These are phyloP conservation scores for Gymnocypris eckloni DNA, from an alignment of 2,797 vertebrate genomes.

Conservation along the genomic window DNA sequence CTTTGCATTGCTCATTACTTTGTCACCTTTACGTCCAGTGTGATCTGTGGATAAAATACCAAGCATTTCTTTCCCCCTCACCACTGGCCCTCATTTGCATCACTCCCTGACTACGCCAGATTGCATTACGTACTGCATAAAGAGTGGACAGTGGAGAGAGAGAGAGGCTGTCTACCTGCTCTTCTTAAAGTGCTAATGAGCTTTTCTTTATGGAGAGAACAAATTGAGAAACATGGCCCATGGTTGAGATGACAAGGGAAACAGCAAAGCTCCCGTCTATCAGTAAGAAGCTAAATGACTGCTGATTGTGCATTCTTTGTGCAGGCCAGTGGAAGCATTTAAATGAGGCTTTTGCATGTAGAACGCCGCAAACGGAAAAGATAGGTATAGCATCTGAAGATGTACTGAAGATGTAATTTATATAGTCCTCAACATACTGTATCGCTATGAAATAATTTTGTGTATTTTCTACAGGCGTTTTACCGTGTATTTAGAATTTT, in stretches of 20 bases:
- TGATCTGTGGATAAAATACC: constrained; percentile 74
- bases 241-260: constrained; percentile 71
- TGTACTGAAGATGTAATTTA: not conserved
- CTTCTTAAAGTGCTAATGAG: constrained; percentile 71
- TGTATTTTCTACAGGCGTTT: no score
- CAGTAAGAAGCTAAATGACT: constrained; percentile 53
- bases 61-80: constrained; percentile 67
- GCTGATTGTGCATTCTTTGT: constrained; percentile 69
- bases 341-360: constrained; percentile 46
- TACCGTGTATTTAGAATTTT: no score
- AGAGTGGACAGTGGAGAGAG: constrained; percentile 52
- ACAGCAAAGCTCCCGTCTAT: constrained; percentile 37
- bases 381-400: constrained; percentile 40
- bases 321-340: constrained; percentile 47
- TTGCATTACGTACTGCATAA: constrained; percentile 61
- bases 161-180: constrained; percentile 42
- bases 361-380: constrained; percentile 2
- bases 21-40: constrained; percentile 67
- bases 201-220: constrained; percentile 75
- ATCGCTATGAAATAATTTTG: no score
- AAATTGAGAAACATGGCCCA: constrained; percentile 80
- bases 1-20: constrained; percentile 61
- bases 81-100: constrained; percentile 74
- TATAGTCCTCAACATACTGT: not conserved
- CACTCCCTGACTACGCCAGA: constrained; percentile 62